Evolutionary conservation across 2,113 vertebrate genomes (phyloP).

Genomic region (Vidua macroura): DNA sequence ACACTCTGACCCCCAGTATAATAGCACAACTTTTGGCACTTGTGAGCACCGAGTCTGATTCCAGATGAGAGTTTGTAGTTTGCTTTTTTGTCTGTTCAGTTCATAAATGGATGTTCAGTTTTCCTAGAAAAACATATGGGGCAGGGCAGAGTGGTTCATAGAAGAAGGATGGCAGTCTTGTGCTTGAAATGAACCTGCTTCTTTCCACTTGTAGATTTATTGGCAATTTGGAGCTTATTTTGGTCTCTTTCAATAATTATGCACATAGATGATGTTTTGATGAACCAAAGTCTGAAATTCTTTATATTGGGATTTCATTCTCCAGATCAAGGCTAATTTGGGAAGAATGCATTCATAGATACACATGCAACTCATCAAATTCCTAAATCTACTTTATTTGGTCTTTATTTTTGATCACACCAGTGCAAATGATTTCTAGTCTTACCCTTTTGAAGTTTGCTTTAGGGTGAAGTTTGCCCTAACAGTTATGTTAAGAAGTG

Average conservation of each 20-base stretch:
- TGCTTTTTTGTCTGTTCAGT: not conserved
- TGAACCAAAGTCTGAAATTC: not conserved
- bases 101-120: not conserved
- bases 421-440: not conserved
- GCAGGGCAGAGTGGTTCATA: not conserved
- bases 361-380: not conserved
- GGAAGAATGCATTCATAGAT: not conserved
- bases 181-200: not conserved
- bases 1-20: not conserved
- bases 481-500: not conserved
- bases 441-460: not conserved
- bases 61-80: not conserved
- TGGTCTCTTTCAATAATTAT: not conserved
- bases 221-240: not conserved
- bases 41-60: not conserved
- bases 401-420: not conserved
- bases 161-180: not conserved
- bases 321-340: not conserved
- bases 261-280: not conserved
- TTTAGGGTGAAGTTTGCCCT: not conserved
- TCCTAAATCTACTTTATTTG: not conserved
- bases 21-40: not conserved
- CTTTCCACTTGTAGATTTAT: not conserved
- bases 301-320: not conserved
- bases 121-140: not conserved